Conservation (phyloP, 92 coral and sea anemone genomes). For the Epizoanthus fatuus region DNA sequence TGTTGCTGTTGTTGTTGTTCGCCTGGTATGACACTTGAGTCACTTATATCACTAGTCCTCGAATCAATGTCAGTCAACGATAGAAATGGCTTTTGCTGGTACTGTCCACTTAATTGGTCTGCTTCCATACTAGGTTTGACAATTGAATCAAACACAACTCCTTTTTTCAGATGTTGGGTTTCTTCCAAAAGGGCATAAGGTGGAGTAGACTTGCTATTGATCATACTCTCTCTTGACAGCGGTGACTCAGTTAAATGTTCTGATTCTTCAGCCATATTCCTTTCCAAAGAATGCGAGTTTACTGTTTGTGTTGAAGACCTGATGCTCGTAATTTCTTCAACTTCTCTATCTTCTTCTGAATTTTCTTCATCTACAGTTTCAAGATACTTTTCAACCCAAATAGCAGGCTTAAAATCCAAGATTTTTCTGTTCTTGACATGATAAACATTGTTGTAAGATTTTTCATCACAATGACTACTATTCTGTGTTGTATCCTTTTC, state of each 20-base stretch:
- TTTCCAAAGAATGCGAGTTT: neutral
- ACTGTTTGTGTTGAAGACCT: neutral
- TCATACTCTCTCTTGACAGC: neutral
- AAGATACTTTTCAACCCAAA: neutral
- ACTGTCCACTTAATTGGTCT: neutral
- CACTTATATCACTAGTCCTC: neutral
- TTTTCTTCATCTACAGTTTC: conserved; percentile 2
- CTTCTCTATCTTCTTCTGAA: conserved; percentile 7
- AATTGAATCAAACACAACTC: neutral
- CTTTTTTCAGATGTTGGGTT: neutral
- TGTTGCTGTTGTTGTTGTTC: neutral
- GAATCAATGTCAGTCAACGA: neutral
- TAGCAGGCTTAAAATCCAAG: neutral
- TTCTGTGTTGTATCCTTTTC: neutral
- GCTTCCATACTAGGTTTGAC: neutral
- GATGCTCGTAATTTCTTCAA: neutral
- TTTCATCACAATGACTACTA: neutral
- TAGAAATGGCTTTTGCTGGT: neutral
- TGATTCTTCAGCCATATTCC: neutral
- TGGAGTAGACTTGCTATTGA: neutral
- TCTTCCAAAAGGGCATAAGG: conserved; percentile 3
- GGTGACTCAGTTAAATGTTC: neutral
- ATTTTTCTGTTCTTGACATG: neutral
- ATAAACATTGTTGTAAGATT: neutral
- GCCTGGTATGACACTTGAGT: neutral